A percentile compares a stretch with the other conserved stretches of the same genome.
Evolutionary conservation across 1,140 invertebrate genomes (phyloP).

Genomic region (Pollicipes pollicipes): DNA sequence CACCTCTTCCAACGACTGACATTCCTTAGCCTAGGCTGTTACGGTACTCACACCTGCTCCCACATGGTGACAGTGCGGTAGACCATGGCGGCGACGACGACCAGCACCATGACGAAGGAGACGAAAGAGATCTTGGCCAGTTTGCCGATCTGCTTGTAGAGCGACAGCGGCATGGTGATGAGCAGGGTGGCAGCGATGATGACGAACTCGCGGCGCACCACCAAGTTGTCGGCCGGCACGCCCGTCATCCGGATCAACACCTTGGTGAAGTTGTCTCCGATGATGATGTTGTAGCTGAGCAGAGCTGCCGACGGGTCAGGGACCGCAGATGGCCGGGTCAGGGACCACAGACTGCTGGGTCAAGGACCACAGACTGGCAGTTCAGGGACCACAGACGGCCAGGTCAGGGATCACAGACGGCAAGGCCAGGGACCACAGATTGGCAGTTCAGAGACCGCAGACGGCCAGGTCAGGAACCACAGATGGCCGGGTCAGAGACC

Average conservation of each 20-base stretch:
- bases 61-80: constrained; percentile 36
- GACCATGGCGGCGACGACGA: constrained; percentile 53
- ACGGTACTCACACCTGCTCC: constrained; percentile 20
- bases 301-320: constrained; percentile 47
- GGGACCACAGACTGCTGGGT: no score
- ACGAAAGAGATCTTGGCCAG: constrained; percentile 60
- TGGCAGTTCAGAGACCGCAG: no score
- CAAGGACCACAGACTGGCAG: no score
- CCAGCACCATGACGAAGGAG: constrained; percentile 53
- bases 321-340: no score
- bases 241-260: constrained; percentile 43
- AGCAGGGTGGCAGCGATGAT: constrained; percentile 54
- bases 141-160: constrained; percentile 54
- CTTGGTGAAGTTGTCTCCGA: constrained; percentile 73
- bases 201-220: constrained; percentile 53
- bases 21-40: no score
- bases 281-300: constrained; percentile 79
- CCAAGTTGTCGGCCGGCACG: constrained; percentile 32
- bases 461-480: no score
- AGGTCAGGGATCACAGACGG: no score
- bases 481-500: no score
- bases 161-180: constrained; percentile 59
- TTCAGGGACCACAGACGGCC: no score
- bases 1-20: no score
- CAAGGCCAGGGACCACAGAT: no score